Evolutionary conservation across 2,888 invertebrate genomes (phyloP), one percentile per base, ranked within the genome.

Genomic region (Idaea aversata): DNA sequence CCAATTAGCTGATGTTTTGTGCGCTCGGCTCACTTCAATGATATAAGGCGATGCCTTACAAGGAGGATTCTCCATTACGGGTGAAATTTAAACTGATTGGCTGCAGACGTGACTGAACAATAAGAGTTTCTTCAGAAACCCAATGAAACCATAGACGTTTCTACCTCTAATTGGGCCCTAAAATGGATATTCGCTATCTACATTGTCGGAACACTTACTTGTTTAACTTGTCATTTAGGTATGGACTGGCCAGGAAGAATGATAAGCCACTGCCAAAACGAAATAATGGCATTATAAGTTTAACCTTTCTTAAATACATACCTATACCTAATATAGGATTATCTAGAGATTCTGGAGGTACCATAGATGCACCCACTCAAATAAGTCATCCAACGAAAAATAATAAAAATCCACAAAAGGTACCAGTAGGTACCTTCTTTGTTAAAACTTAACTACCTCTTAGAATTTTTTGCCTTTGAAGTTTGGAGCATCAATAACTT

Each of bases 11-110:
- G 74, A 81, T 81, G 86, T 83, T 84, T 84, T 81, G 82, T 82
- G 77, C 80, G 74, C 75, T 64, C 71, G 73, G 75, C 69, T 72
- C 74, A 72, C 77, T 78, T 81, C 79, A 79, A 83, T 85, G 85
- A 83, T 84, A 82, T 79, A 78, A 80, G 73, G 72, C 68, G 68
- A 70, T 57, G 67, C 86, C 86, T 72, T 88, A 82, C 83, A 88
- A 63, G 86, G 86, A 67, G 63, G 47, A 47, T 13, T 70, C 72
- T 71, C 89, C 88, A 80, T 90, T 88, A 83, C 81, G 82, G 85
- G 88, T 72, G 80, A 85, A 89, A 88, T 88, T 88, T 88, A 90
- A 90, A 86, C 89, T 89, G 89, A 91, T 91, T 89, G 88, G 88
- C 76, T 71, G 75, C 75, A 72, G 79, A 81, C 81, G 79, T 81